Conservation (phyloP, 2,113 vertebrate genomes). For the Oplegnathus fasciatus region DNA sequence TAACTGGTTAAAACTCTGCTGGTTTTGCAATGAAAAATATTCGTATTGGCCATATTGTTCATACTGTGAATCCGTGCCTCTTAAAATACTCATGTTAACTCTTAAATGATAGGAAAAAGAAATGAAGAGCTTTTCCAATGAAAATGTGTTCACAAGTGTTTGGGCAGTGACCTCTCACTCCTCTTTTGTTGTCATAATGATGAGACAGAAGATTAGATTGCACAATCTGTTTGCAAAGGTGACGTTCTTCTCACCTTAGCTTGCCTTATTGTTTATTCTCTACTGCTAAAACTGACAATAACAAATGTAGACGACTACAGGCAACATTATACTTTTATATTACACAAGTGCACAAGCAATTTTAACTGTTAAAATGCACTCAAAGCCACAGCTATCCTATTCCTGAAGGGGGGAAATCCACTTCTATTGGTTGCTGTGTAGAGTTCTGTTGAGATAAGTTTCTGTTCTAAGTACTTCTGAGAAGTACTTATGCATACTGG, state of each 20-base stretch:
- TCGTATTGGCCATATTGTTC: not conserved
- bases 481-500: not conserved
- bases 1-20: not conserved
- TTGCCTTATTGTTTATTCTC: not conserved
- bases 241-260: not conserved
- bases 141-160: not conserved
- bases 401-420: not conserved
- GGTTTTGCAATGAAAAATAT: not conserved
- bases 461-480: not conserved
- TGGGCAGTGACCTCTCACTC: not conserved
- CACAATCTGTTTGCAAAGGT: constrained; percentile 5
- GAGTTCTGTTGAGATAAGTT: not conserved
- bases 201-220: constrained; percentile 39
- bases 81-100: not conserved
- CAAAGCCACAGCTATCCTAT: not conserved
- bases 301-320: not conserved
- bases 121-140: no score
- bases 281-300: not conserved
- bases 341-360: not conserved
- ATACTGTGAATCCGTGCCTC: not conserved
- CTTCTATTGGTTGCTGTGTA: not conserved
- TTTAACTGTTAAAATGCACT: not conserved
- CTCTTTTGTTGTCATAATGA: not conserved
- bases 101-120: not conserved
- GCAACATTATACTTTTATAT: not conserved